Conservation (phyloP, 2,113 vertebrate genomes). For the Fregetta grallaria region DNA sequence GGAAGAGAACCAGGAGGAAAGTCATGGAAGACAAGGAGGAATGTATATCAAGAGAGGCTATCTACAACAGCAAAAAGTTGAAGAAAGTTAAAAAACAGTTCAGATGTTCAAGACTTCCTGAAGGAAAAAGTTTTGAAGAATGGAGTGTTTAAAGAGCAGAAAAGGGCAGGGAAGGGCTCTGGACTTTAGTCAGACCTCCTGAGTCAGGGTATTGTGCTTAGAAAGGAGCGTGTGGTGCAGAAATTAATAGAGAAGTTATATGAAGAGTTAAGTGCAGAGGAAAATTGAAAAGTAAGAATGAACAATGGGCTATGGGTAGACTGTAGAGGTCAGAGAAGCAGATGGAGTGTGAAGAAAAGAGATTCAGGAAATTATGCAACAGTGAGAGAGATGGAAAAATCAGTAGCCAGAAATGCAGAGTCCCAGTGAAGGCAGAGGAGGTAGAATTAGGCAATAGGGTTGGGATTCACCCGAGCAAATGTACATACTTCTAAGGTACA, state of each 20-base stretch:
- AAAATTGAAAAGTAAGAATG: neutral
- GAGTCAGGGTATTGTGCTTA: neutral
- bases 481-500: neutral
- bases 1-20: neutral
- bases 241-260: neutral
- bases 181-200: neutral
- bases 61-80: neutral
- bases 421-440: neutral
- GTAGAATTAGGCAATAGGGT: neutral
- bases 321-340: neutral
- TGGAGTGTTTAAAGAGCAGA: neutral
- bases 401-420: neutral
- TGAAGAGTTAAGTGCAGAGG: neutral
- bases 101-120: neutral
- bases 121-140: neutral
- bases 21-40: neutral
- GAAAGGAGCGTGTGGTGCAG: neutral
- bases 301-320: neutral
- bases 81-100: neutral
- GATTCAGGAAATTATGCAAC: neutral
- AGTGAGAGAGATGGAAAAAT: neutral
- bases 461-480: neutral
- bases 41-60: neutral
- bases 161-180: neutral
- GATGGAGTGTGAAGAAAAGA: neutral